A percentile compares a stretch with the other conserved stretches of the same genome.
Conservation (phyloP, 2,113 vertebrate genomes). For the Noturus placidus region DNA sequence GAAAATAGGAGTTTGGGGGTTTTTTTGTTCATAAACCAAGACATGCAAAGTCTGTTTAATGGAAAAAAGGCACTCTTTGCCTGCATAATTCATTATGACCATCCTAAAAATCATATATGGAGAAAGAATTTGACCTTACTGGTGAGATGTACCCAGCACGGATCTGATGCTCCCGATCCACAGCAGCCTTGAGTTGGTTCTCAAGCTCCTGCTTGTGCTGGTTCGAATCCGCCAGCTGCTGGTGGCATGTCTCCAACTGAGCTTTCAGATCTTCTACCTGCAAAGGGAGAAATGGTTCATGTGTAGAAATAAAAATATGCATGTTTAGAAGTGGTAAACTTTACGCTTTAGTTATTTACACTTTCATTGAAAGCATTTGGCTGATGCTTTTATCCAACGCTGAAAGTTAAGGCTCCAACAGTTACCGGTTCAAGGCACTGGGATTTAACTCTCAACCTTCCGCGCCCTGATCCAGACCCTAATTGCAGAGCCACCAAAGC, state of each 20-base stretch:
- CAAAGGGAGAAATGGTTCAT: neutral
- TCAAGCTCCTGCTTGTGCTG: conserved; percentile 75
- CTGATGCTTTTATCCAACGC: neutral
- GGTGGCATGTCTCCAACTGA: conserved; percentile 74
- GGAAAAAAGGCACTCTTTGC: conserved; percentile 47
- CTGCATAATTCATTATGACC: neutral
- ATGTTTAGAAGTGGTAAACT: neutral
- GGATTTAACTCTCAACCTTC: neutral
- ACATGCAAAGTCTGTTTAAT: conserved; percentile 76
- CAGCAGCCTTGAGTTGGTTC: conserved; percentile 69
- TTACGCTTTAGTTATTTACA: neutral
- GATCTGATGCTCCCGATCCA: conserved; percentile 73
- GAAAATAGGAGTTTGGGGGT: neutral
- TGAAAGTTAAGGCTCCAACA: neutral
- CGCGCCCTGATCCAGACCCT: neutral
- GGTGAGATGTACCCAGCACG: conserved; percentile 78
- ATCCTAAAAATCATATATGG: neutral
- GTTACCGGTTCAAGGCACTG: neutral
- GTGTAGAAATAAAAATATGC: neutral
- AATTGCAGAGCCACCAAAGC: neutral
- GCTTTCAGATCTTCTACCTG: conserved; percentile 78
- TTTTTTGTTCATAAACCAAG: conserved; percentile 56
- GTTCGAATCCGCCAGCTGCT: conserved; percentile 74
- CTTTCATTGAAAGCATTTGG: neutral
- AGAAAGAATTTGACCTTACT: conserved; percentile 60